Base-by-base conservation (phyloP, 37 sponge, comb jelly and placozoan species). In the Crambe crambe region DNA sequence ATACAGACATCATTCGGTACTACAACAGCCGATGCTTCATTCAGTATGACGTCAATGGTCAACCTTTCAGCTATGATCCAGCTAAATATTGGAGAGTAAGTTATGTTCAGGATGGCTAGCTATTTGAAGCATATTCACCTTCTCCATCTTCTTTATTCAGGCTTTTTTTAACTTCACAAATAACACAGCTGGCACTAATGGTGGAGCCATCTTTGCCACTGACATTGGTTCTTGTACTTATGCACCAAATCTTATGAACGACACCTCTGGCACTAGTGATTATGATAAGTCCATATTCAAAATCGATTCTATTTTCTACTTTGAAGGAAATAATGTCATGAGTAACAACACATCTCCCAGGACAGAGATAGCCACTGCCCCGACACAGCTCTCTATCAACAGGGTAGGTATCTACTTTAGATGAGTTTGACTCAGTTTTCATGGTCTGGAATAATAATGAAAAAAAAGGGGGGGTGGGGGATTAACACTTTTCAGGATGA, bases 11-110 rank as follows among this genome's bases (percentile, higher is more conserved):
- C 38, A 51, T 82, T 30, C 36, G 70, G 27, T 37, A 83, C n/a
- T 74, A 83, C 75, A 89, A 89, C 38, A 42, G 75, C 1, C 22
- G 60, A 39, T 89, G 89, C 68, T 89, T 89, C 63, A 68, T 89
- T 40, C 89, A 89, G 70, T 89, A 89, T 54, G 42, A 70, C 6
- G 36, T 39, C 15, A 44, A 22, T 22, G 30, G 21, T 43, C 25
- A 29, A 29, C 73, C 73, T 8, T 17, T 25, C 9, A 39, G 42
- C 36, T 39, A 5, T 9, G 39, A 68, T 25, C 54, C 73, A 44
- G n/a, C 54, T 6, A 15, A 47, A 15, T 12, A 43, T 41, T 72
- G 73, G 73, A 72, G 41, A 4, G 73, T 72, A 72, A 68, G 20
- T 6, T 31, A 36, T 35, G 3, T 37, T 68, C 39, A 32, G 20